These are phyloP conservation scores for Lochmaea crataegi DNA, from an alignment of 2,888 invertebrate genomes.

Conservation along the genomic window DNA sequence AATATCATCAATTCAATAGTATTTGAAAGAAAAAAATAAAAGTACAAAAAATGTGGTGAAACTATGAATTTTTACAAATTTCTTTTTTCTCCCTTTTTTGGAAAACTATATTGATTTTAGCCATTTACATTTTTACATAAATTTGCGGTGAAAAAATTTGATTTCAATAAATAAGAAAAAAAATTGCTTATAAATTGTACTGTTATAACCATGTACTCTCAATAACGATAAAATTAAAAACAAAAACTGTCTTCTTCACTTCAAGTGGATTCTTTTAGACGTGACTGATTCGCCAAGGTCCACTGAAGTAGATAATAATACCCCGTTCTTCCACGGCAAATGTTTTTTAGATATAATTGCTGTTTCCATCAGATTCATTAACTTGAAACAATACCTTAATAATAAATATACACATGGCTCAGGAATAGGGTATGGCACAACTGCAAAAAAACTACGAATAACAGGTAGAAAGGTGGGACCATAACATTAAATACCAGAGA, in stretches of 20 bases:
- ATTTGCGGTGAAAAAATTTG: no score
- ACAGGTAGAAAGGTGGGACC: background rate
- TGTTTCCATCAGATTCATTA: constrained; percentile 3
- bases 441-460: background rate
- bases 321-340: background rate
- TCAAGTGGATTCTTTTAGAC: constrained; percentile 19
- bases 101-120: no score
- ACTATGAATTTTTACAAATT: no score
- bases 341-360: background rate
- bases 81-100: no score
- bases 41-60: no score
- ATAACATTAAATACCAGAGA: background rate
- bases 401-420: background rate
- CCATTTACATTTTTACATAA: no score
- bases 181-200: no score
- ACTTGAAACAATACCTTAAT: background rate
- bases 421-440: background rate
- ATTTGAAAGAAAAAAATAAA: no score
- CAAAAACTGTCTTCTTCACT: constrained; percentile 8
- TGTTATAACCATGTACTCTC: background rate
- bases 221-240: background rate
- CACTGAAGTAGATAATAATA: constrained; percentile 29
- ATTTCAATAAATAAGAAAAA: no score
- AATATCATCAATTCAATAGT: no score
- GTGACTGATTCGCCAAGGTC: constrained; percentile 24